Conservation (phyloP, 1,140 invertebrate genomes). For the Laupala kohalensis region DNA sequence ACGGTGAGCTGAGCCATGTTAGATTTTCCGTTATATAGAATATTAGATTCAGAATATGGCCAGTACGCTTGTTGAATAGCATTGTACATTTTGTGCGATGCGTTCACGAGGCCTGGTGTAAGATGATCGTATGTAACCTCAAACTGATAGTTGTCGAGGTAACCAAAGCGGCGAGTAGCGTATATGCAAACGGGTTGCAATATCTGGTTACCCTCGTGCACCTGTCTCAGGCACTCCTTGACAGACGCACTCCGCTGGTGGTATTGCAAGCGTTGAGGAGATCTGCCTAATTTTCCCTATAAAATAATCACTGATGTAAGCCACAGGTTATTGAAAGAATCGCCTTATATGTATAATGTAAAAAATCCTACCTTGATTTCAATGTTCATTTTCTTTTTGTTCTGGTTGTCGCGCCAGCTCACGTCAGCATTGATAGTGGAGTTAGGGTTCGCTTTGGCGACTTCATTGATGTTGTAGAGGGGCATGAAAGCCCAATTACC, state of each 20-base stretch:
- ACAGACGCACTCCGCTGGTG: constrained; percentile 18
- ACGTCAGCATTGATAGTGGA: constrained; percentile 32
- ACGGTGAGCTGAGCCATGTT: background rate
- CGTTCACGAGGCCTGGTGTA: constrained; percentile 22
- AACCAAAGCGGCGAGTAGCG: constrained; percentile 30
- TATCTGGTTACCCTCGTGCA: constrained; percentile 33
- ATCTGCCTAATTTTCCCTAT: background rate
- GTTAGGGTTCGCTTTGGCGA: constrained; percentile 34
- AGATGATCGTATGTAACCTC: constrained; percentile 32
- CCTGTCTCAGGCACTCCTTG: constrained; percentile 34
- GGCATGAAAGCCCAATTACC: constrained; percentile 22
- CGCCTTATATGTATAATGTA: too few relatives aligned
- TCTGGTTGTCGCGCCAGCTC: constrained; percentile 26
- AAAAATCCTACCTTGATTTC: background rate
- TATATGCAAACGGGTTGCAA: constrained; percentile 37
- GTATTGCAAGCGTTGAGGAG: background rate
- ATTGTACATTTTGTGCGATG: constrained; percentile 11
- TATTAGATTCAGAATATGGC: background rate
- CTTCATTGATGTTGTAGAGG: constrained; percentile 33
- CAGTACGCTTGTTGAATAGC: background rate
- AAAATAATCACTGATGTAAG: background rate
- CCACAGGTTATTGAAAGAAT: background rate
- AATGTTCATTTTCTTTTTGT: constrained; percentile 15
- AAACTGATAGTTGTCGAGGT: constrained; percentile 33
- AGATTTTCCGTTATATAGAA: background rate